phyloP scores from a whole-genome alignment of 2,797 vertebrate genomes.

The Phoeniculus purpureus region DNA sequence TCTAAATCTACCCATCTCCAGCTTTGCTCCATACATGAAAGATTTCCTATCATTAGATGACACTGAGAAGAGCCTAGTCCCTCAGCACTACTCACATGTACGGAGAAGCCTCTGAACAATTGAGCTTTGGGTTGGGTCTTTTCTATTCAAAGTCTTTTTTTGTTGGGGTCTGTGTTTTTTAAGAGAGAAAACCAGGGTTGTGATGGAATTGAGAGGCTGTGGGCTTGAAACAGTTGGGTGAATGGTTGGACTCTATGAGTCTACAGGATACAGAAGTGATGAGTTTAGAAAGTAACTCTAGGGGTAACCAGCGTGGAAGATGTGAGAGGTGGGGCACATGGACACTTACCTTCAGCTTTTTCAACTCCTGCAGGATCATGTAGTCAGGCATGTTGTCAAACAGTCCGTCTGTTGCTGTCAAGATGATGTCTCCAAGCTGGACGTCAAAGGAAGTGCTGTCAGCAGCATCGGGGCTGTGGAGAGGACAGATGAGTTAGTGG shows the following conservation, averaged over 20 bases:
- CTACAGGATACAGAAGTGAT: background rate
- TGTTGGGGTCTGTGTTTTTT: too few species aligned
- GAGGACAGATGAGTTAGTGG: background rate
- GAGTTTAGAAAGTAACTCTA: accelerated
- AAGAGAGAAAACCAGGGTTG: too few species aligned
- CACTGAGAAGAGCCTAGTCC: background rate
- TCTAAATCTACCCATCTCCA: too few species aligned
- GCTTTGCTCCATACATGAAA: too few species aligned
- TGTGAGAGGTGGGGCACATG: accelerated
- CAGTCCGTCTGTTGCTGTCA: constrained; percentile 97
- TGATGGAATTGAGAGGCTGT: too few species aligned
- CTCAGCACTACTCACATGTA: background rate
- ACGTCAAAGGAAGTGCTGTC: constrained; percentile 97
- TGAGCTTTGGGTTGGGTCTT: accelerated
- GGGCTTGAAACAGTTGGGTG: too few species aligned
- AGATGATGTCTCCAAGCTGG: constrained; percentile 97
- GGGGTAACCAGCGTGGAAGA: background rate
- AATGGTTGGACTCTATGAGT: too few species aligned
- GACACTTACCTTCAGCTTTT: constrained; percentile 90
- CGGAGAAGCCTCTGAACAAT: accelerated
- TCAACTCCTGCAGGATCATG: constrained; percentile 97
- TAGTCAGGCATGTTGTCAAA: constrained; percentile 99
- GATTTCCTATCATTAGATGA: background rate
- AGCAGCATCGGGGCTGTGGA: constrained; percentile 91
- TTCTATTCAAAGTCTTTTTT: too few species aligned